Evolutionary conservation across 2,888 invertebrate genomes (phyloP).

Genomic region (Andrena haemorrhoa): DNA sequence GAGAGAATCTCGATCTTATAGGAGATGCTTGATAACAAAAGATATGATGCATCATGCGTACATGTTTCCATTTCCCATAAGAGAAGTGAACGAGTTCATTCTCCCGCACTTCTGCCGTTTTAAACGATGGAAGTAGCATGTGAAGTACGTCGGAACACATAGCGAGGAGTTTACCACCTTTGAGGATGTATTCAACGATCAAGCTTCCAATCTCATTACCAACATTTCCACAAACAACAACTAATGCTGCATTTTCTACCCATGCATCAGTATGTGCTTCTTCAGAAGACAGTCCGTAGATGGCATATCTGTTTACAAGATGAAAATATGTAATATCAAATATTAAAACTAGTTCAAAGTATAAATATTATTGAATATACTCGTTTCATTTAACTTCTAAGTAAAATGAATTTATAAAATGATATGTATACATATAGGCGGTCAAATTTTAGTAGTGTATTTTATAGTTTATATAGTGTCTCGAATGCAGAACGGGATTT

Average conservation of each 20-base stretch:
- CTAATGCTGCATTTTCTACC: conserved; percentile 89
- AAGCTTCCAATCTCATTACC: conserved; percentile 88
- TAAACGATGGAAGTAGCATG: conserved; percentile 91
- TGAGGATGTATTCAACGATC: conserved; percentile 90
- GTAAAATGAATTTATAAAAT: no score
- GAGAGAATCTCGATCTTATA: conserved; percentile 92
- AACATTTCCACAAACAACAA: conserved; percentile 92
- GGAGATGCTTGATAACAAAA: conserved; percentile 96
- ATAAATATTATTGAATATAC: no score
- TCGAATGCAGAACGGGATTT: no score
- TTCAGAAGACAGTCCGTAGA: conserved; percentile 84
- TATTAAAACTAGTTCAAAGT: no score
- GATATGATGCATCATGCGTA: conserved; percentile 94
- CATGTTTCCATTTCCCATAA: conserved; percentile 93
- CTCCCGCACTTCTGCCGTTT: conserved; percentile 94
- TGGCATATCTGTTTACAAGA: conserved; percentile 82
- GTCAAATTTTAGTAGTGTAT: no score
- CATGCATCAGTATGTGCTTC: conserved; percentile 86
- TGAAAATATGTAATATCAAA: no score
- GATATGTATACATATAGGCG: no score
- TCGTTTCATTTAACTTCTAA: no score
- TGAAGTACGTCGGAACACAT: conserved; percentile 93
- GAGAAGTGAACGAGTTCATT: conserved; percentile 94
- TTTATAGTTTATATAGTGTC: no score
- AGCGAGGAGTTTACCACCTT: conserved; percentile 91